Base-by-base conservation (phyloP, 2,888 invertebrate species). In the Sinelater perroti region DNA sequence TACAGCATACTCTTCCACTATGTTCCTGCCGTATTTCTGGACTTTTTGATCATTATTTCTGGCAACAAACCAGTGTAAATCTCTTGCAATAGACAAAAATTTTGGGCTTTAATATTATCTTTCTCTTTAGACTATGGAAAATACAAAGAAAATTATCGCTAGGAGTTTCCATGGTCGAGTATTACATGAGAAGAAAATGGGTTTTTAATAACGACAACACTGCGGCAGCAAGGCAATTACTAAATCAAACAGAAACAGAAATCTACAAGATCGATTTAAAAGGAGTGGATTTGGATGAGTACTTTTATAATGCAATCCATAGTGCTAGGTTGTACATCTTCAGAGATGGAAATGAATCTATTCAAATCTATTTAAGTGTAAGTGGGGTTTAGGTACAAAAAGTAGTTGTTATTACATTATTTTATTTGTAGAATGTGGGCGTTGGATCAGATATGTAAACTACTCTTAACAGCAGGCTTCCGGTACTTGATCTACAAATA, bases 121-220 rank as follows among this genome's bases (percentile, higher is more conserved):
- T 30, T 30, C 30, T 30, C 10, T 26, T 2, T 8, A 95, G 94
- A 18, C 81, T 95, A 72, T 88, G 91, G 71, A 85, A 88, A 42
- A 89, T 94, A 1, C 95, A 95, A 66, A 86, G 88, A 53, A 86
- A 92, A 36, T 90, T 96, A 67, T 84, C 83, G 63, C 91, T 93
- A 79, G 92, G 95, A 0, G 91, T 94, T 70, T 90, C 92, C 70
- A 90, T 92, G 0, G 90, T 96, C 70, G 92, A 94, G 72, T 95
- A 94, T 74, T 96, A 96, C 78, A 93, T 94, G 0, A 92, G 90
- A 74, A 91, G 92, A 72, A 92, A 93, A 61, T 96, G 96, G 95
- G 89, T 90, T 71, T 93, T 93, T 75, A 86, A 87, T 36, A 92
- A 91, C 13, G 82, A 86, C 45, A 84, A 86, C 61, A 83, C 87